These are phyloP conservation scores for Callosobruchus maculatus DNA, from an alignment of 2,888 invertebrate genomes.

Conservation along the genomic window DNA sequence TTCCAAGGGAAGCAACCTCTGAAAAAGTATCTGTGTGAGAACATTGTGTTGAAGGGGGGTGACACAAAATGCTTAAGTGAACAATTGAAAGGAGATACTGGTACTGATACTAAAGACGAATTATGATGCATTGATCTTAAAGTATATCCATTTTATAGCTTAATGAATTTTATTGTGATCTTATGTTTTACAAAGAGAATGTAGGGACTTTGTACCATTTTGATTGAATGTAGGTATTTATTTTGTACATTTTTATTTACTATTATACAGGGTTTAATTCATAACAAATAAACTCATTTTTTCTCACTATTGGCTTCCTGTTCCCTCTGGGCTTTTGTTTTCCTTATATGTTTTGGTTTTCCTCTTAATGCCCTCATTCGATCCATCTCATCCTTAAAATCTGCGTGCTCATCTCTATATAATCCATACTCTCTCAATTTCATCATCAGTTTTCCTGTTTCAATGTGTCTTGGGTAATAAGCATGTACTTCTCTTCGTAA, in stretches of 20 bases:
- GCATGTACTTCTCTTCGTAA: constrained; percentile 68
- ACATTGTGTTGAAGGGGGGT: constrained; percentile 64
- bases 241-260: background rate
- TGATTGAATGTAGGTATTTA: background rate
- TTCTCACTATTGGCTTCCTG: constrained; percentile 9
- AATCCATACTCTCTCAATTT: constrained; percentile 73
- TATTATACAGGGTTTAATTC: background rate
- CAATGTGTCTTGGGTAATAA: constrained; percentile 84
- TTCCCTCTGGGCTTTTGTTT: constrained; percentile 22
- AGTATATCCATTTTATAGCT: background rate
- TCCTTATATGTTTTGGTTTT: constrained; percentile 56
- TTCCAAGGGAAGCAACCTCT: constrained; percentile 69
- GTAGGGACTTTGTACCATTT: background rate
- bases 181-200: background rate
- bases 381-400: constrained; percentile 84
- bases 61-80: constrained; percentile 69
- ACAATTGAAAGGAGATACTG: constrained; percentile 46
- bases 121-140: constrained; percentile 22
- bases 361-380: constrained; percentile 73
- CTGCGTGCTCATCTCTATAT: constrained; percentile 83
- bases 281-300: constrained; percentile 1
- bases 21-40: constrained; percentile 72
- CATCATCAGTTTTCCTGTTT: constrained; percentile 70
- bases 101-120: constrained; percentile 31
- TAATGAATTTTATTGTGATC: background rate